Conservation (phyloP, 2,797 vertebrate genomes). For the Pristis pectinata region DNA sequence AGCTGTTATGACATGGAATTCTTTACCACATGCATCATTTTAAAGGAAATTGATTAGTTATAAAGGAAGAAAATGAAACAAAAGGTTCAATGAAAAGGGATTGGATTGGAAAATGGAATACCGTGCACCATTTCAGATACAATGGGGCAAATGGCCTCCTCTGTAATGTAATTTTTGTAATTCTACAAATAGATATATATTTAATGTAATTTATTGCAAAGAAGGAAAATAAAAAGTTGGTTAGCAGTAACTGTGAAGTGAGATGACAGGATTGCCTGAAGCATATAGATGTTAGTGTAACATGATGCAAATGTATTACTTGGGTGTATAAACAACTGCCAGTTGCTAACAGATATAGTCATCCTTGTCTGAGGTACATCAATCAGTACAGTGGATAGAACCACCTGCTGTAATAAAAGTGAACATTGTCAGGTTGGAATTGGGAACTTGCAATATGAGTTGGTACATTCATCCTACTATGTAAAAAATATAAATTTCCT, state of each 20-base stretch:
- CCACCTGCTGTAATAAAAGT: neutral
- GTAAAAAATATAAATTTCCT: too few species aligned
- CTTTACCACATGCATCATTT: neutral
- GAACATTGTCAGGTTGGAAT: neutral
- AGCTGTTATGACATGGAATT: neutral
- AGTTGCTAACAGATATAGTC: neutral
- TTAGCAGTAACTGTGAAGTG: neutral
- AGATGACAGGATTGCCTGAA: neutral
- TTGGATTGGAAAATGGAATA: neutral
- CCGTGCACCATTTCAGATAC: neutral
- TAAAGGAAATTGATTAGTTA: neutral
- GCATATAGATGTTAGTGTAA: neutral
- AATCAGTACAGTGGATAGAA: neutral
- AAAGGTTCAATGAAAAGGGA: neutral
- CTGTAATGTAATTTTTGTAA: neutral
- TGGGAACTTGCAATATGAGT: neutral
- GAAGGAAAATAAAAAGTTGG: neutral
- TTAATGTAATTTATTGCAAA: neutral
- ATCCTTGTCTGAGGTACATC: neutral
- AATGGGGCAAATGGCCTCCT: neutral
- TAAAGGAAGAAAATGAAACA: neutral
- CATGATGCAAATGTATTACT: neutral
- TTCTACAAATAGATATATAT: neutral
- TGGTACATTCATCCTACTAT: neutral
- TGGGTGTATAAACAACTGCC: neutral